Base-by-base conservation (phyloP, 2,797 vertebrate genomes). In the Meda fulgida region DNA sequence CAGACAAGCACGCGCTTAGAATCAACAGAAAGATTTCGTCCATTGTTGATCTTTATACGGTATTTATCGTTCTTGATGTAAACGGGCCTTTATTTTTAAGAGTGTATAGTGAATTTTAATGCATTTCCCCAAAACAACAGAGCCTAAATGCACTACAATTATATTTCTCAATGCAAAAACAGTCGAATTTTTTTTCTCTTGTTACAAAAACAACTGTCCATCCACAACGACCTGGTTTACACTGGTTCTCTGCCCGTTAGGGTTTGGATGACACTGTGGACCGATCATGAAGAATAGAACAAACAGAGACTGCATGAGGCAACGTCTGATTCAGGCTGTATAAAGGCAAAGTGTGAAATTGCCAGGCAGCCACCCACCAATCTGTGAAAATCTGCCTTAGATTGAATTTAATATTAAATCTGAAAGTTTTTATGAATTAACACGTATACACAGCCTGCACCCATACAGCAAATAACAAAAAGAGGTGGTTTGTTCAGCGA, bases 221-320 rank as follows among this genome's bases (percentile, higher is more conserved):
- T 84, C 73, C 73, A 29, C 73, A 77, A n/a, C 43, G 65, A 31
- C 46, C 81, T 83, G 60, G 72, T 84, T 77, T 53, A 11, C 60
- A 43, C 31, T 75, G 58, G 53, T 73, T 73, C 78, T 48, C 38
- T 29, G 9, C 40, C 77, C 8, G 8, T 31, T 2, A 29, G 38
- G 58, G 36, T 78, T 11, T 82, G 80, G 38, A 82, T 73, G 29
- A 82, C 38, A 34, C 40, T 51, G 31, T 51, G 43, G 58, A 76
- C 81, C 14, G 40, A 65, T 66, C 81, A 66, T 34, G 40, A 51
- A 65, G 58, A 75, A 51, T 29, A 34, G 3, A 38, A 76, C 71
- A 38, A 29, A 75, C 58, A 38, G 55, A 75, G 14, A 31, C n/a
- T 6, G 70, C 66, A 83, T 83, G 81, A 83, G 81, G 71, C 58